A percentile compares a stretch with the other conserved stretches of the same genome.
Conservation (phyloP, 2,888 invertebrate genomes). For the Polymixis lichenea region DNA sequence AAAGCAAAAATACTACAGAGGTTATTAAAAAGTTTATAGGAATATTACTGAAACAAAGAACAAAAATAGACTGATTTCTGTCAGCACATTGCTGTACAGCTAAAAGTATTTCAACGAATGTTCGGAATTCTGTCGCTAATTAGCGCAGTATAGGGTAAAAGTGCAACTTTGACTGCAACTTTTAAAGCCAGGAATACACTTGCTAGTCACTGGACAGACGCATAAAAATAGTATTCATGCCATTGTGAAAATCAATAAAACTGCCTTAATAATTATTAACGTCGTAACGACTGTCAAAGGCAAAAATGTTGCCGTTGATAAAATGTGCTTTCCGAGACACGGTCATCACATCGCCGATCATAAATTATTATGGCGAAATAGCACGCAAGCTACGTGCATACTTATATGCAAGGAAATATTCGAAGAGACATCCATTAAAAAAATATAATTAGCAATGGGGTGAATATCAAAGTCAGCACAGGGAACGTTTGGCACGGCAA, state of each 20-base stretch:
- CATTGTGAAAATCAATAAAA: background rate
- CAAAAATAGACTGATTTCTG: background rate
- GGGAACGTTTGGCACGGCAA: constrained; percentile 65
- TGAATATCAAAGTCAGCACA: constrained; percentile 76
- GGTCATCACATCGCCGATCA: background rate
- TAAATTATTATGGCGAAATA: background rate
- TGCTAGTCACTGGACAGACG: background rate
- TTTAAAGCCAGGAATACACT: background rate
- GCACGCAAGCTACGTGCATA: background rate
- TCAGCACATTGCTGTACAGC: background rate
- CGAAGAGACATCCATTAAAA: background rate
- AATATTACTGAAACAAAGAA: background rate
- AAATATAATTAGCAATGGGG: constrained; percentile 66
- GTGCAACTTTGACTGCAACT: background rate
- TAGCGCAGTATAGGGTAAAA: background rate
- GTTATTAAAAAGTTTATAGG: background rate
- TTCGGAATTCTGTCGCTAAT: constrained; percentile 1
- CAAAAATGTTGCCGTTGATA: background rate
- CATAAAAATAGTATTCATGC: background rate
- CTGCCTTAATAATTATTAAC: background rate
- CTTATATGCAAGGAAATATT: background rate
- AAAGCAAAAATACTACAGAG: too few species aligned
- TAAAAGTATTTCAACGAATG: background rate
- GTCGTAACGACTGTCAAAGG: background rate
- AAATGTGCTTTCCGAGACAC: background rate